Base-by-base conservation (phyloP, 2,888 invertebrate species). In the Chymomyza fuscimana region DNA sequence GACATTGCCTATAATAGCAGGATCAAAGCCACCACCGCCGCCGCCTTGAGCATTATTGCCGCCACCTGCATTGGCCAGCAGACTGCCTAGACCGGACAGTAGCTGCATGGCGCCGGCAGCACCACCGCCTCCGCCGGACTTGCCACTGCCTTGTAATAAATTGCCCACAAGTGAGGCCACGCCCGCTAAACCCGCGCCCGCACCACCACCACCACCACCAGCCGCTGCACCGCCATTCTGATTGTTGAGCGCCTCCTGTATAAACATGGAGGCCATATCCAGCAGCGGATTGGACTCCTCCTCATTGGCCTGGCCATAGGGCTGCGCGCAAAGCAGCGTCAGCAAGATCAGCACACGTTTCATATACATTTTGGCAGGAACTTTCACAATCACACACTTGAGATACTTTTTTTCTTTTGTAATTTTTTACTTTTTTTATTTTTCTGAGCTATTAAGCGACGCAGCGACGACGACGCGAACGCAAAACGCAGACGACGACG, bases 211-310 rank as follows among this genome's bases (percentile, higher is more conserved):
- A 61, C 94, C 89, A 1, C 86, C 86, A 9, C 88, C 89, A 7
- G 25, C 25, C 25, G 25, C 25, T 4, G 4, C 25, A 25, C 74
- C 92, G 4, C 91, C 91, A 60, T 89, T 88, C 73, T 90, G 90
- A 70, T 89, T 90, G 63, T 78, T 89, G 62, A 91, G 62, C 83
- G 94, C 94, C 82, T 94, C 94, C 83, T 94, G 94, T 56, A 96
- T 92, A 67, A 96, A 93, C 19, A 94, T 93, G 3, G 94, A 93
- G 0, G 96, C 96, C 70, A 95, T 93, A 77, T 96, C 95, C 77
- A 95, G 87, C 64, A 96, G 93, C 0, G 95, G 95, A 85, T 93
- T 94, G 1, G 94, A 92, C 52, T 94, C 93, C 74, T 94, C 94
- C 36, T 92, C 92, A n/a, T 62, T 72, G 40, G 87, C 84, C 82